Base-by-base conservation (phyloP, 2,113 vertebrate species). In the Alexandromys fortis region DNA sequence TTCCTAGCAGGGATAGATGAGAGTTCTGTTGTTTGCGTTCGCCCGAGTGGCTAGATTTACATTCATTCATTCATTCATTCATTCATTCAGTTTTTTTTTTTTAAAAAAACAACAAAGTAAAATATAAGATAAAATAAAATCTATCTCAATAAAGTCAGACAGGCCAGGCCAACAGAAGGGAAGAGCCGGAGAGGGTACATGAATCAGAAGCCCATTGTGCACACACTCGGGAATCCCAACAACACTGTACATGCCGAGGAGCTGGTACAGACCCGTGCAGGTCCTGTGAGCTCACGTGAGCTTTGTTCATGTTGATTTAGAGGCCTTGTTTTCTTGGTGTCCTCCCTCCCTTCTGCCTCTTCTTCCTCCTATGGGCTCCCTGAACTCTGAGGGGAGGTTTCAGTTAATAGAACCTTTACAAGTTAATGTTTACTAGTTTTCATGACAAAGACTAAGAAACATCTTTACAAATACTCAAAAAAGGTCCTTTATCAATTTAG, bases 401-500 rank as follows among this genome's bases (percentile, higher is more conserved):
- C 61, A 26, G 35, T 58, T 79, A 82, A 38, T 28, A 89, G 93
- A 81, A 61, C 72, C n/a, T 81, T 72, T 85, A 67, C 3, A 75
- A 81, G 58, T 77, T 88, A 93, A 55, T 35, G 82, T 38, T 38
- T 78, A 65, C 5, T 83, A n/a, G 58, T 68, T 49, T 65, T 78
- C 86, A 52, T 38, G 67, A 68, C 26, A 72, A 89, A 72, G 52
- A 72, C 61, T 72, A 61, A 89, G n/a, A 93, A 89, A 95, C 75
- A 45, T 77, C 35, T 96, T 78, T 90, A 78, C 5, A 75, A 82
- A 65, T 79, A 82, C 33, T 58, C 86, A 33, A 89, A 55, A 92
- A 90, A 70, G 22, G 1, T 65, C 7, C 16, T 95, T 95, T 92
- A 10, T 68, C 38, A 92, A 45, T 67, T 94, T 91, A 91, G 75